These are phyloP conservation scores for Mythimna impura DNA, from an alignment of 2,888 invertebrate species.

Conservation along the genomic window DNA sequence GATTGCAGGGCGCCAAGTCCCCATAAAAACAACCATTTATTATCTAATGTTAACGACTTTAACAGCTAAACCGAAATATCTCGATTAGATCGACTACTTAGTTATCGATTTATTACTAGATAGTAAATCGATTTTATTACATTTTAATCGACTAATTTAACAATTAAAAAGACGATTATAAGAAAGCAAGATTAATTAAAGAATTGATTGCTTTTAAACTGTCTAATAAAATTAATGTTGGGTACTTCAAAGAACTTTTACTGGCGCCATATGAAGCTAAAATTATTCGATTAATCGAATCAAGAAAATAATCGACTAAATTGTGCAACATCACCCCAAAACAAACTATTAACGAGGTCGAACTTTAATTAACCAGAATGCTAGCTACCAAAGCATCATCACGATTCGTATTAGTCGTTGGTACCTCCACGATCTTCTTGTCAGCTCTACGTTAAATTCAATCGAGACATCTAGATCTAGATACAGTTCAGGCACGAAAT, in stretches of 20 bases:
- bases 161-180: constrained; percentile 22
- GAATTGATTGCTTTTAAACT: constrained; percentile 31
- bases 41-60: constrained; percentile 4
- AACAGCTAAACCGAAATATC: neutral
- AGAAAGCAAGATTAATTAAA: constrained; percentile 11
- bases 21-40: constrained; percentile 3
- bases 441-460: constrained; percentile 61
- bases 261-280: neutral
- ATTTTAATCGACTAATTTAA: constrained; percentile 32
- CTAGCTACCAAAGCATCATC: constrained; percentile 59
- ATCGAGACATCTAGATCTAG: constrained; percentile 67
- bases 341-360: constrained; percentile 1
- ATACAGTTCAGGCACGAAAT: constrained; percentile 76
- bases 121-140: constrained; percentile 28
- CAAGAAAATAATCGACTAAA: constrained; percentile 25
- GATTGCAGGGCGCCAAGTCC: neutral
- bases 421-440: constrained; percentile 65
- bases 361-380: constrained; percentile 25
- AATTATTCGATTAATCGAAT: constrained; percentile 16
- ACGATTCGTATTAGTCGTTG: constrained; percentile 63
- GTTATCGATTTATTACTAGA: constrained; percentile 22
- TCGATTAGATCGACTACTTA: constrained; percentile 16
- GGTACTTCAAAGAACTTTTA: too few species aligned
- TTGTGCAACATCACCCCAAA: neutral
- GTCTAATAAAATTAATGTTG: constrained; percentile 20